These are phyloP conservation scores for Laticauda laticaudata DNA, from an alignment of 2,113 vertebrate genomes.

Conservation along the genomic window DNA sequence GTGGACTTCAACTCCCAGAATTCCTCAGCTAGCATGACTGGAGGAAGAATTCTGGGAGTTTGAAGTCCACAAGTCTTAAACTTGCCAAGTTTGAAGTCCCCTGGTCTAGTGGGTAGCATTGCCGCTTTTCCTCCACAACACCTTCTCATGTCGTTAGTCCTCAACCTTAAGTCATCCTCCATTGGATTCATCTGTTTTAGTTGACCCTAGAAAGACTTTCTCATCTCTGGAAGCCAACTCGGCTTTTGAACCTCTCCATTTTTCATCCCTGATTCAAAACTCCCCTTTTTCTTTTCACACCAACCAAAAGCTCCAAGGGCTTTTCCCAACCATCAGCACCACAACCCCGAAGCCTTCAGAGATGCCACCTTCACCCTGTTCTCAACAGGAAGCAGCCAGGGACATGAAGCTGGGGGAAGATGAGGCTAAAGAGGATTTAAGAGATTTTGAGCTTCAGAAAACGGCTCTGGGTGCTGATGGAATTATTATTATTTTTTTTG, in stretches of 20 bases:
- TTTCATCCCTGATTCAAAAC: not conserved
- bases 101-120: too few species aligned
- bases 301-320: not conserved
- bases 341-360: not conserved
- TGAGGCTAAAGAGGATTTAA: not conserved
- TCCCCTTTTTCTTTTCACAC: not conserved
- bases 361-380: not conserved
- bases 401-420: not conserved
- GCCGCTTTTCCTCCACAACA: not conserved
- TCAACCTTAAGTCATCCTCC: not conserved
- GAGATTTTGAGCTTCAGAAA: not conserved
- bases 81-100: too few species aligned
- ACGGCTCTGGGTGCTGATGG: not conserved
- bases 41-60: too few species aligned
- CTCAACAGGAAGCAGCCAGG: not conserved
- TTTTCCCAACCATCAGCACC: not conserved
- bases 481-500: not conserved
- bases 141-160: not conserved
- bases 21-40: too few species aligned
- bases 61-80: too few species aligned
- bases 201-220: not conserved
- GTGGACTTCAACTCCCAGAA: too few species aligned
- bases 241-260: not conserved
- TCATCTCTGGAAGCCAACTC: not conserved
- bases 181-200: not conserved